phyloP scores from a whole-genome alignment of 1,140 invertebrate species.

The Coptotermes formosanus region DNA sequence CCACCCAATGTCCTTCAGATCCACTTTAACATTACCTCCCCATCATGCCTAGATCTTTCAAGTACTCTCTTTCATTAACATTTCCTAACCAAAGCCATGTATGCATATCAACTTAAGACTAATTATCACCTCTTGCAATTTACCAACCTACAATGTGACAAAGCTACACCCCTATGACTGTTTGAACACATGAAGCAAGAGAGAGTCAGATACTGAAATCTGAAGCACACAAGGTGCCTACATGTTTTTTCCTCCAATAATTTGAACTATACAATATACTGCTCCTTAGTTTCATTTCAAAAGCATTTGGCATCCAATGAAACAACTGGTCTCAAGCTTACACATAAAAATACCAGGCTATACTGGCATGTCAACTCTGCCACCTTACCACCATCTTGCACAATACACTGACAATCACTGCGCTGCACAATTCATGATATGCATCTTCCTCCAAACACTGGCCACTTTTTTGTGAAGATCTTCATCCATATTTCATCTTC shows the following conservation, averaged over 20 bases:
- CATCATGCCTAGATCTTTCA: no score
- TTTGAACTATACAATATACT: neutral
- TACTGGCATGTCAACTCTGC: neutral
- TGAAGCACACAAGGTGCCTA: neutral
- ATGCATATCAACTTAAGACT: no score
- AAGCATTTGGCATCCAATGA: constrained; percentile 16
- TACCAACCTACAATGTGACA: no score
- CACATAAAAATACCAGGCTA: neutral
- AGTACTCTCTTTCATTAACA: no score
- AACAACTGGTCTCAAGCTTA: neutral
- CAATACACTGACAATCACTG: neutral
- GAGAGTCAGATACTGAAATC: neutral
- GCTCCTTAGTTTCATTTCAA: neutral
- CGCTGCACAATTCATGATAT: neutral
- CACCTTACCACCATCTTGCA: constrained; percentile 3
- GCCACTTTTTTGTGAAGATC: neutral
- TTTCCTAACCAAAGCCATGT: no score
- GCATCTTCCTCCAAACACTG: neutral
- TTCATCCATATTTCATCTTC: neutral
- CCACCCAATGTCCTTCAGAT: no score
- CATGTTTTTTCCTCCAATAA: neutral
- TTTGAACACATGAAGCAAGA: neutral
- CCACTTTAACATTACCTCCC: no score
- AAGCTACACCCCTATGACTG: neutral
- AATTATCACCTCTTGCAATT: no score